phyloP scores from a whole-genome alignment of 2,113 vertebrate genomes.

The Epinephelus lanceolatus region DNA sequence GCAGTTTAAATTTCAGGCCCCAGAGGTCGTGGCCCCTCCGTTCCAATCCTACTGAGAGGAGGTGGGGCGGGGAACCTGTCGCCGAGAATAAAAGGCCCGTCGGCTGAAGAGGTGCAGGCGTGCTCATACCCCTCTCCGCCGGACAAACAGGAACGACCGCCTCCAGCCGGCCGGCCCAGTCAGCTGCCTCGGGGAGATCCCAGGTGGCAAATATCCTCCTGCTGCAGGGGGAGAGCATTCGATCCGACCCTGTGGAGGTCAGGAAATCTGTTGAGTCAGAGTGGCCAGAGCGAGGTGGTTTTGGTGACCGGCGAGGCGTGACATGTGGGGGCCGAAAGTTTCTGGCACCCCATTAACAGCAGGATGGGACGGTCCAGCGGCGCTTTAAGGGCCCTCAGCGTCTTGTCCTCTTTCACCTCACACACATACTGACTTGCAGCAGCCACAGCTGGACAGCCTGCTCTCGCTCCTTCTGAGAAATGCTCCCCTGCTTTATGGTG shows the following conservation, averaged over 20 bases:
- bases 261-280: conserved; percentile 57
- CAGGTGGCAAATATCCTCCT: conserved; percentile 71
- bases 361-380: conserved; percentile 62
- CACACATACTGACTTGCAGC: conserved; percentile 45
- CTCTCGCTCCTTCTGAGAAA: background rate
- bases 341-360: conserved; percentile 76
- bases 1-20: conserved; percentile 76
- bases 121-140: conserved; percentile 42
- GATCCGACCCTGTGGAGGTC: conserved; percentile 51
- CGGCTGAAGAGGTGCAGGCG: conserved; percentile 78
- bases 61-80: conserved; percentile 79
- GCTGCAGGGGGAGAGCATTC: conserved; percentile 25
- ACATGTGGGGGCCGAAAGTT: conserved; percentile 36
- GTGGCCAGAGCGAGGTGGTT: conserved; percentile 35
- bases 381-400: conserved; percentile 66
- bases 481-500: conserved; percentile 17
- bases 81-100: conserved; percentile 68
- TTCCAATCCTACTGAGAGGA: conserved; percentile 68
- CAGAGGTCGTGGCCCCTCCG: conserved; percentile 66
- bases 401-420: conserved; percentile 51
- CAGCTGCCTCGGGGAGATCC: conserved; percentile 70
- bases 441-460: conserved; percentile 55
- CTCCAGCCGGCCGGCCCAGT: conserved; percentile 26
- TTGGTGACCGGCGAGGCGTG: conserved; percentile 54
- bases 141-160: conserved; percentile 51